Evolutionary conservation across 2,113 vertebrate species (phyloP).

Genomic region (Hymenochirus boettgeri): DNA sequence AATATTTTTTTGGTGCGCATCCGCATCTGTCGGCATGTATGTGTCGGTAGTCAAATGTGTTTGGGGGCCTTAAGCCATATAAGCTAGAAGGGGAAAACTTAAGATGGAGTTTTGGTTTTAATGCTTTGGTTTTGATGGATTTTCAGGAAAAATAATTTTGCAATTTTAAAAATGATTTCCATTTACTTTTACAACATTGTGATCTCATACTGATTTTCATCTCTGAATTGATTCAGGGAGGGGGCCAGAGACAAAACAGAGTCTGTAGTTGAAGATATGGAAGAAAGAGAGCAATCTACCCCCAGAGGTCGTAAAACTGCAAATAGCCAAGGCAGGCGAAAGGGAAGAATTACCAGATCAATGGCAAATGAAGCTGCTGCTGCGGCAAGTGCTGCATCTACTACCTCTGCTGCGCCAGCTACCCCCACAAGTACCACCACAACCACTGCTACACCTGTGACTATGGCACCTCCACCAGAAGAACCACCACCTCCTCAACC

Average conservation of each 20-base stretch:
- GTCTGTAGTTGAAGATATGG: conserved; percentile 78
- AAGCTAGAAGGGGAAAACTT: too few species aligned
- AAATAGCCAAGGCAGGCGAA: conserved; percentile 93
- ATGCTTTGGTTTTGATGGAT: too few species aligned
- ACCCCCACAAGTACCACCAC: neutral
- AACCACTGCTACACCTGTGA: conserved; percentile 58
- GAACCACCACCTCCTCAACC: conserved; percentile 70
- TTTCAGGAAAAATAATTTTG: too few species aligned
- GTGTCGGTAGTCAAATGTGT: too few species aligned
- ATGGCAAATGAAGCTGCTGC: conserved; percentile 95
- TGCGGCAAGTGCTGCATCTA: conserved; percentile 68
- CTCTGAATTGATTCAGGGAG: conserved; percentile 67
- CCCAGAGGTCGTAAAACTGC: conserved; percentile 93
- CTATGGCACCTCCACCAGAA: conserved; percentile 69
- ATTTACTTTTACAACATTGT: too few species aligned
- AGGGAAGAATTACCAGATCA: conserved; percentile 93
- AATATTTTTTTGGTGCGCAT: too few species aligned
- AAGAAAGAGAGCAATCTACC: conserved; percentile 86
- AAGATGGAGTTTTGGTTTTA: too few species aligned
- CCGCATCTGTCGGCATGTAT: too few species aligned
- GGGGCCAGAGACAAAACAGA: conserved; percentile 92
- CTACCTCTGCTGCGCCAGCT: conserved; percentile 39
- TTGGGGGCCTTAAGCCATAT: too few species aligned
- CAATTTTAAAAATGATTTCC: too few species aligned
- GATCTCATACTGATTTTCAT: too few species aligned